Evolutionary conservation across 23 tunicate genomes (phyloP), one percentile per base, ranked within the genome.

Genomic region (Diplosoma virens): DNA sequence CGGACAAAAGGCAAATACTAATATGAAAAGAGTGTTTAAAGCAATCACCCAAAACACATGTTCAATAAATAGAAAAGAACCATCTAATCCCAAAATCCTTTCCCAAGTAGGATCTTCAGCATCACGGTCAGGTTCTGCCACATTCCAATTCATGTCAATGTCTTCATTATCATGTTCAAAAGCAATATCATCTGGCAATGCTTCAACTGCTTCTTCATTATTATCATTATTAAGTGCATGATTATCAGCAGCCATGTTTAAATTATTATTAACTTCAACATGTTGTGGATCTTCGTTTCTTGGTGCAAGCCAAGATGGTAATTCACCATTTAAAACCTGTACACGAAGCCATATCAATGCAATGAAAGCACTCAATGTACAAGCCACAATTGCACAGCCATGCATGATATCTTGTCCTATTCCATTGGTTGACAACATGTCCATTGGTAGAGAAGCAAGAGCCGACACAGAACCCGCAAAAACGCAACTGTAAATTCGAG

Each of bases 1-100:
- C 2, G 97, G 97, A 73, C 96, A 89, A 78, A 82, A 89, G 0
- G 96, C 87, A 79, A 89, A 89, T 22, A 90, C 79, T 7, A 90
- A 50, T 30, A 90, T 90, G 37, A 90, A 90, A 22, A 89, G 81
- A 11, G 97, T 90, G 66, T 90, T 84, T 29, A 84, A 65, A 18
- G 97, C 87, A 9, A 89, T 75, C 17, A 90, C 97, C 97, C 90
- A 90, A 58, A 90, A 79, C 46, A 90, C 90, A 69, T 84, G 97
- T 46, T 90, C 97, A 35, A 90, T 24, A 59, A 90, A 90, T n/a
- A 90, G 59, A 21, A 90, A 67, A 36, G 97, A 90, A 16, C 97
- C 97, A 80, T 90, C 97, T 3, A 90, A 52, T 17, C 97, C 97
- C 6, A 90, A 58, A 77, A 90, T 83, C 50, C 97, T 75, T 33